Percentiles rank a stretch among this genome's conserved stretches.
phyloP scores from a whole-genome alignment of 2,888 invertebrate genomes.

The Diachrysia chrysitis region DNA sequence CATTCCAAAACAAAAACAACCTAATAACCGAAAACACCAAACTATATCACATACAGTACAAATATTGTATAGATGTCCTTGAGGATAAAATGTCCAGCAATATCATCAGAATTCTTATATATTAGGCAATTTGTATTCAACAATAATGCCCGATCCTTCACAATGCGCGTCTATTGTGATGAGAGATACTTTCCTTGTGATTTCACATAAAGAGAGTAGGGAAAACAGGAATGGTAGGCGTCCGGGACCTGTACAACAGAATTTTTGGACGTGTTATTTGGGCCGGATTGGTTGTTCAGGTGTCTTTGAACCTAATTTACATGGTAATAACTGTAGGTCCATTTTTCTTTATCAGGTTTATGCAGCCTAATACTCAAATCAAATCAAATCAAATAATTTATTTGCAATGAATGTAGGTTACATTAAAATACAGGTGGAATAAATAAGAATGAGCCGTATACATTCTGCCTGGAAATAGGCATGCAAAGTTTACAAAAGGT shows the following conservation, averaged over 20 bases:
- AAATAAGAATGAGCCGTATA: no score
- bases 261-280: background rate
- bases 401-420: no score
- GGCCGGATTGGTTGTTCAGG: background rate
- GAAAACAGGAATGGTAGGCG: constrained; percentile 6
- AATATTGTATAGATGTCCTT: constrained; percentile 48
- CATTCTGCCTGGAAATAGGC: no score
- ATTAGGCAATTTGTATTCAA: constrained; percentile 68
- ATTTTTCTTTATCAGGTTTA: background rate
- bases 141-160: constrained; percentile 59
- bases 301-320: background rate
- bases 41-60: constrained; percentile 13
- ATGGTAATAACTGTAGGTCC: background rate
- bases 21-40: constrained; percentile 7
- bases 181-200: constrained; percentile 41
- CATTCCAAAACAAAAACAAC: no score
- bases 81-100: constrained; percentile 50
- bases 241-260: background rate
- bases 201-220: constrained; percentile 18
- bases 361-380: no score
- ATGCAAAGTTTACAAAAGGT: no score
- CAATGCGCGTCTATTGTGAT: constrained; percentile 38
- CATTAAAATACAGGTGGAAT: no score
- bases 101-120: constrained; percentile 64
- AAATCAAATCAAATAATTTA: no score